Base-by-base conservation (phyloP, 2,888 invertebrate species). In the Spodoptera littoralis region DNA sequence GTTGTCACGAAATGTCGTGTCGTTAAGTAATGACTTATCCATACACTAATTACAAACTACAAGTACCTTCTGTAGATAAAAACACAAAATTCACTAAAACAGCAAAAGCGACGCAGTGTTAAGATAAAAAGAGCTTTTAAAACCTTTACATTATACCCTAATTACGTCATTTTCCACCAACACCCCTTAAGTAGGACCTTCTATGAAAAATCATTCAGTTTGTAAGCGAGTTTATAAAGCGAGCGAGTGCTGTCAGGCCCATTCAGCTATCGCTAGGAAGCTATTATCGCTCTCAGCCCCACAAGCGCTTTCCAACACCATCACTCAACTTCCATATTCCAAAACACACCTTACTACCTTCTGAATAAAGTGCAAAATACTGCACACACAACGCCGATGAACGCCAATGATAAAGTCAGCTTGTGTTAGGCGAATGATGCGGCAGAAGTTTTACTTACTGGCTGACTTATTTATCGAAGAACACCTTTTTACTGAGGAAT, bases 211-310 rank as follows among this genome's bases (percentile, higher is more conserved):
- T 74, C 80, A 79, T 79, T 81, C 77, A 77, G 77, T 85, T 84
- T 80, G 70, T 71, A 41, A 71, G 61, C 65, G 68, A 81, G 79
- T 84, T 81, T 80, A 78, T 84, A 83, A 83, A 85, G 66, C 80
- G 41, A 48, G 59, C 64, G 77, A 73, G 69, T 76, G 73, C 78
- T 80, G 82, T 82, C 84, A 81, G 71, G 71, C 77, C 87, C 84
- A 85, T 88, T 88, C 86, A 86, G 84, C 76, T 86, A 85, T 86
- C 87, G 77, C 78, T 74, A 85, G 88, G 89, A 89, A 89, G 88
- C 88, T 81, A 89, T 89, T 89, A 89, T 82, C 84, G 82, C 82
- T 76, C 68, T 60, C 54, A 60, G 60, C 58, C 68, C 62, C 67
- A 76, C 80, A 56, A 84, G 77, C 70, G 71, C 68, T 68, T 77